These are phyloP conservation scores for Merluccius polli DNA, from an alignment of 2,797 vertebrate species.

Conservation along the genomic window DNA sequence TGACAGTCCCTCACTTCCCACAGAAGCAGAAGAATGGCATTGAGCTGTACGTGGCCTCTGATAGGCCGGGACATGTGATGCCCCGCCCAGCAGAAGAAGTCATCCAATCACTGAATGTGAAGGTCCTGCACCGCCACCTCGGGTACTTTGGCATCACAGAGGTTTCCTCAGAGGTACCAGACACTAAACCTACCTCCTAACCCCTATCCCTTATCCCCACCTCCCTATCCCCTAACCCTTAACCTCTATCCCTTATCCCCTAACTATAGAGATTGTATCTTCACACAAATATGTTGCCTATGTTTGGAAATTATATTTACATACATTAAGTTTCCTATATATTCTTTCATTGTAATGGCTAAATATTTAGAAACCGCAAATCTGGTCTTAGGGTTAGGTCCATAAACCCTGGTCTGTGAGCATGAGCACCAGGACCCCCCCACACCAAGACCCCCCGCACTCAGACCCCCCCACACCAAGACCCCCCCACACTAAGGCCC, in stretches of 20 bases:
- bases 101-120: conserved; percentile 84
- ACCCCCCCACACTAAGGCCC: too few species aligned
- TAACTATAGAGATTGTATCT: too few species aligned
- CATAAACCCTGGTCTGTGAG: too few species aligned
- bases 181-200: neutral
- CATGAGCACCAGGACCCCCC: too few species aligned
- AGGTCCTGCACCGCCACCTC: conserved; percentile 82
- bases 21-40: conserved; percentile 87
- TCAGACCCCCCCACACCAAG: too few species aligned
- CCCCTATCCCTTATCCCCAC: neutral
- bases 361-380: too few species aligned
- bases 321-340: too few species aligned
- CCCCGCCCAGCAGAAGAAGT: conserved; percentile 84
- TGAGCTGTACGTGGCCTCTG: conserved; percentile 87
- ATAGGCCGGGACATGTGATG: conserved; percentile 74
- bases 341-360: too few species aligned
- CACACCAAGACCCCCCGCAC: too few species aligned
- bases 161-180: conserved; percentile 82
- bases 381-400: too few species aligned
- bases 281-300: too few species aligned
- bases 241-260: conserved; percentile 13
- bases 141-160: conserved; percentile 87
- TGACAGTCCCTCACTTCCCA: neutral
- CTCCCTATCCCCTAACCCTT: conserved; percentile 6
- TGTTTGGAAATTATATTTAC: too few species aligned